Evolutionary conservation across 1,140 invertebrate species (phyloP).

Genomic region (Aporrectodea caliginosa): DNA sequence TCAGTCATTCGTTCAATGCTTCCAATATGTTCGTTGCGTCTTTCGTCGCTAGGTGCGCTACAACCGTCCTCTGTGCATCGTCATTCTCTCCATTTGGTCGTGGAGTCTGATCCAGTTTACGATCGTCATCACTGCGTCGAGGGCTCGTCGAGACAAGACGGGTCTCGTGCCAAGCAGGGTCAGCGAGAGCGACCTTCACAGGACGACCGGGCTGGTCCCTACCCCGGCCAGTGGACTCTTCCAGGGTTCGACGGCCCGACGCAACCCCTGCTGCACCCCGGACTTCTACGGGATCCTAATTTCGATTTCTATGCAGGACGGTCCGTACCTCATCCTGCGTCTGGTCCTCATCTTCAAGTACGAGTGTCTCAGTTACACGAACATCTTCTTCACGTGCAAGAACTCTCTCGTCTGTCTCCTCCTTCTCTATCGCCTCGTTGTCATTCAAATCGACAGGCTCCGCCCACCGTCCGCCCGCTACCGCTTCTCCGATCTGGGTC

Average conservation of each 20-base stretch:
- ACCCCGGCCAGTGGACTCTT: not conserved
- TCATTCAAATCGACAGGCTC: conserved; percentile 66
- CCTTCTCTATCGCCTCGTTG: conserved; percentile 78
- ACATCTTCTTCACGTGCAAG: conserved; percentile 85
- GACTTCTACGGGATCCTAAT: conserved; percentile 36
- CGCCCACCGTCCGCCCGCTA: conserved; percentile 39
- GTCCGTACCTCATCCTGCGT: conserved; percentile 33
- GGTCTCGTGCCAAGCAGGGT: not conserved
- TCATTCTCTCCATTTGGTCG: conserved; percentile 60
- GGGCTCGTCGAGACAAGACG: conserved; percentile 63
- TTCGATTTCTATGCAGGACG: conserved; percentile 35
- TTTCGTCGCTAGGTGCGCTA: conserved; percentile 36
- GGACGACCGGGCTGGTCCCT: conserved; percentile 35
- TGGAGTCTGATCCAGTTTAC: conserved; percentile 87
- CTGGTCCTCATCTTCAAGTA: conserved; percentile 72
- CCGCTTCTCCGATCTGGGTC: too few relatives aligned
- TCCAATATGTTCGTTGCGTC: too few relatives aligned
- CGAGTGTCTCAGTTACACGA: conserved; percentile 83
- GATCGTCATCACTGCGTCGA: conserved; percentile 79
- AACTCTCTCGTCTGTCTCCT: conserved; percentile 80
- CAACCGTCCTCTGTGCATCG: conserved; percentile 45
- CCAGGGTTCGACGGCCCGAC: not conserved
- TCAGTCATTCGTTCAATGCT: too few relatives aligned
- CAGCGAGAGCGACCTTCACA: conserved; percentile 36
- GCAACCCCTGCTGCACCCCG: conserved; percentile 31